Percentiles rank a stretch among this genome's conserved stretches.
phyloP scores from a whole-genome alignment of 2,113 vertebrate species.

The Gymnogyps californianus region DNA sequence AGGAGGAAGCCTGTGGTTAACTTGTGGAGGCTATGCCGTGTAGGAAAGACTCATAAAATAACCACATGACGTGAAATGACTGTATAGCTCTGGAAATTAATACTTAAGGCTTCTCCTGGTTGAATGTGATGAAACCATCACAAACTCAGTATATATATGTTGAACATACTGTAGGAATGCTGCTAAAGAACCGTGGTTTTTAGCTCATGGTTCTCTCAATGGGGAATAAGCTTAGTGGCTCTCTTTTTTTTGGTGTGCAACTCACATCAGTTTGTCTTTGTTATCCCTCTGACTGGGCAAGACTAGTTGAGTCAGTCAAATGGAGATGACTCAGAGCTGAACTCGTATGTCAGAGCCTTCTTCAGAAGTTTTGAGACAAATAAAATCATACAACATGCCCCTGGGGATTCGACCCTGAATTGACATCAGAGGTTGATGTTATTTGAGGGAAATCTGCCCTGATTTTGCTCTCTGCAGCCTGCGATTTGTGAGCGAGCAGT shows the following conservation, averaged over 20 bases:
- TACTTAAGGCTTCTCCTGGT: not conserved
- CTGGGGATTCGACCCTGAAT: not conserved
- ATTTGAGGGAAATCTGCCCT: not conserved
- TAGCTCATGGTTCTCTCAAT: fast-evolving
- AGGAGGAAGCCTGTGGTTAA: not conserved
- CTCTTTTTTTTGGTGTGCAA: fast-evolving
- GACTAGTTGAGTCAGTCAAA: not conserved
- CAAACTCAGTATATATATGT: fast-evolving
- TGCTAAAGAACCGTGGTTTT: fast-evolving
- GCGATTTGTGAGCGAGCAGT: not conserved
- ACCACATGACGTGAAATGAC: not conserved
- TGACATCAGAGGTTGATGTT: not conserved
- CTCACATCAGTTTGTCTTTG: fast-evolving
- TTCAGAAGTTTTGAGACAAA: not conserved
- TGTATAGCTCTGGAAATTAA: not conserved
- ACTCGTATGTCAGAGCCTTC: not conserved
- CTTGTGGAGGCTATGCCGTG: fast-evolving
- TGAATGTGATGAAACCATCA: not conserved
- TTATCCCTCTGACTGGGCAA: not conserved
- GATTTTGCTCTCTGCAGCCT: not conserved
- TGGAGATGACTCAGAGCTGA: not conserved
- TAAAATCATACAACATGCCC: not conserved
- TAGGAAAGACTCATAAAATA: not conserved
- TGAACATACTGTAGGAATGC: fast-evolving
- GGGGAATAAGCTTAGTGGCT: not conserved